A percentile compares a stretch with the other conserved stretches of the same genome.
phyloP scores from a whole-genome alignment of 2,113 vertebrate species.

The human region DNA sequence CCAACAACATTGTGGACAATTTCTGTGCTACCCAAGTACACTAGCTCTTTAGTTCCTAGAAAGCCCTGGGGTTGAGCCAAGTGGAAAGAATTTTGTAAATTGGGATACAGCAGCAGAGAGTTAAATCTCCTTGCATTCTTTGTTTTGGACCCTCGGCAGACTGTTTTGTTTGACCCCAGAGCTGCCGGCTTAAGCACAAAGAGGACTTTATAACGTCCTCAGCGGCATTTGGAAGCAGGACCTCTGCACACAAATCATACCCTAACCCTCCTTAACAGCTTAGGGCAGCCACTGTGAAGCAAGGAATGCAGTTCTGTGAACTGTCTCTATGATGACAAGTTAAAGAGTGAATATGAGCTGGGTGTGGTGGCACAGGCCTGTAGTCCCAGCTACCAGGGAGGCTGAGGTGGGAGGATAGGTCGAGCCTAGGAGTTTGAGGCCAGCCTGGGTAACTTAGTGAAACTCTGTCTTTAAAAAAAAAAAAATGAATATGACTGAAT shows the following conservation, averaged over 20 bases:
- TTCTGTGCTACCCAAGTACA: neutral
- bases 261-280: neutral
- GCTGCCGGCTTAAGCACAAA: neutral
- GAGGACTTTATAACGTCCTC: neutral
- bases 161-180: neutral
- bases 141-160: neutral
- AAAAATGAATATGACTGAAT: neutral
- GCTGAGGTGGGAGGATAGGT: neutral
- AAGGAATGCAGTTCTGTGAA: neutral
- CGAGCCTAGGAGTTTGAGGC: neutral
- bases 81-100: neutral
- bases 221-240: neutral
- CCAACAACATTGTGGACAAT: neutral
- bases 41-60: neutral
- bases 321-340: neutral
- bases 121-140: no score
- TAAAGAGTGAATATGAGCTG: neutral
- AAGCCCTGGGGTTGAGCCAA: neutral
- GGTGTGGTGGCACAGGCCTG: no score
- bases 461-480: neutral
- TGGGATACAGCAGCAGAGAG: neutral
- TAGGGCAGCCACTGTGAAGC: neutral
- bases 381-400: neutral
- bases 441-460: neutral
- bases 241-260: neutral